phyloP scores from a whole-genome alignment of 1,140 invertebrate genomes.

The Calosoma granatense region DNA sequence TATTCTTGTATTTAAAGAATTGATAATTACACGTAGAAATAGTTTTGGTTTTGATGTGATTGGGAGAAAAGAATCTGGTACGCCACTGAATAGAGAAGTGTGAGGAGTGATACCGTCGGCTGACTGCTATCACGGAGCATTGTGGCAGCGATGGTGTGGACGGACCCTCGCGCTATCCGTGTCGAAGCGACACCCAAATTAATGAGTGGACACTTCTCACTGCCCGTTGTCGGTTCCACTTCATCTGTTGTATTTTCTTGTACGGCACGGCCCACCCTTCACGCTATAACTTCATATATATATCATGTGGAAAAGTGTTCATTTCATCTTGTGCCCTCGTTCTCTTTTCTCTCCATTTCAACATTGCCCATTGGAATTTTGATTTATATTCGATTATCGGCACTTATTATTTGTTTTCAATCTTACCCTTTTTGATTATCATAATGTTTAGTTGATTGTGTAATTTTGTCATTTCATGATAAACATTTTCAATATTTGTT shows the following conservation, averaged over 20 bases:
- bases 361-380: too few relatives aligned
- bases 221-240: conserved; percentile 6
- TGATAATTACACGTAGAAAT: too few relatives aligned
- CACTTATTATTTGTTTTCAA: too few relatives aligned
- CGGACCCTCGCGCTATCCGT: background rate
- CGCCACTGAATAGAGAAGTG: background rate
- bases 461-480: too few relatives aligned
- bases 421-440: too few relatives aligned
- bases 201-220: conserved; percentile 7
- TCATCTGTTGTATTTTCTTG: conserved; percentile 3
- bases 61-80: background rate
- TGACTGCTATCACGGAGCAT: background rate
- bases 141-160: background rate
- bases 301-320: background rate
- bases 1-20: background rate
- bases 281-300: background rate
- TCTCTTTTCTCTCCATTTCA: too few relatives aligned
- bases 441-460: too few relatives aligned
- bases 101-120: background rate
- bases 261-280: background rate
- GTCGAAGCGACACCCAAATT: conserved; percentile 7
- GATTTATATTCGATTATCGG: too few relatives aligned
- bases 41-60: too few relatives aligned
- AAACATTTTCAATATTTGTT: too few relatives aligned
- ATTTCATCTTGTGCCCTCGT: too few relatives aligned